Evolutionary conservation across 2,113 vertebrate species (phyloP), one percentile per base, ranked within the genome.

Genomic region (Psophia crepitans): DNA sequence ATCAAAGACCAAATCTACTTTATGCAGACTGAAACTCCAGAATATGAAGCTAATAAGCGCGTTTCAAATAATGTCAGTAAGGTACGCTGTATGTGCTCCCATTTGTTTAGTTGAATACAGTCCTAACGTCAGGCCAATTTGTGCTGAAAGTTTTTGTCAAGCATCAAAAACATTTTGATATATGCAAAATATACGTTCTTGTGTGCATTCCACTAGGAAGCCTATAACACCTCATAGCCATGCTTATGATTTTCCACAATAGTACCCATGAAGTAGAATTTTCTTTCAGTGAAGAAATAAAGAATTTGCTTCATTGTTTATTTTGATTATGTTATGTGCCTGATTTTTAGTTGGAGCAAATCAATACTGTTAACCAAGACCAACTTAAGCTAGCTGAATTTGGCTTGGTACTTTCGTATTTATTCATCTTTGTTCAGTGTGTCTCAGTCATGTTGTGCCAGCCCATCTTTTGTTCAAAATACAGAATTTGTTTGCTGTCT

Each of bases 11-110:
- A 99, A 98, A 99, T 99, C 97, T 98, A 99, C 98, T 99, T 99
- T 96, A 99, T 99, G 99, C 99, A 99, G 97, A 99, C 99, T 1
- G 99, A 99, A 53, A 99, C 99, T 17, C 99, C 99, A 8, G 98
- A 99, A 33, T 99, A 99, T 35, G 97, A 98, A 49, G 88, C 98
- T 65, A 98, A 99, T 70, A 99, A 99, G 89, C 97, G 98, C 90
- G 98, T 98, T 86, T 97, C 98, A 12, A 27, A 98, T 17, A 97
- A 98, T 6, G 97, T 98, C 76, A 99, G 99, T 94, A 98, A 98
- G 98, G 99, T 99, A 96, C 3, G 87, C 48, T 13, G 22, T 19
- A 12, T 22, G 27, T 39, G 20, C 43, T 63, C 23, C 46, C 84
- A 7, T 64, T 71, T 70, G 6, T 18, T 60, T 51, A 51, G 23